Conservation (phyloP, 1,140 invertebrate species). For the Maconellicoccus hirsutus region DNA sequence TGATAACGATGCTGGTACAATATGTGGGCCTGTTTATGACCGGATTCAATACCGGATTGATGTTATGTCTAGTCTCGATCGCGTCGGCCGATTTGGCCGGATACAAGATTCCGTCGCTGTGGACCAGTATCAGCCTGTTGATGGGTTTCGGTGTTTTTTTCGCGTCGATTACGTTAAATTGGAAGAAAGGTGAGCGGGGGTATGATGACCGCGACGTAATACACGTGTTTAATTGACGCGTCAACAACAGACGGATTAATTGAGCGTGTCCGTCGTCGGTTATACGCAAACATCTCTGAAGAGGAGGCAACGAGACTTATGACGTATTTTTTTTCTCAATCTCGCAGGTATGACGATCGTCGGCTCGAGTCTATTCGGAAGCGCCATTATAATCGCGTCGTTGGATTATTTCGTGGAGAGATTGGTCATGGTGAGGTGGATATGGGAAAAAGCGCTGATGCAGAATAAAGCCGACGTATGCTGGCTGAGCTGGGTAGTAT, state of each 20-base stretch:
- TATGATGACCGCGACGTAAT: too few relatives aligned
- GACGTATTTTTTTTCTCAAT: not conserved
- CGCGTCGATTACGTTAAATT: constrained; percentile 58
- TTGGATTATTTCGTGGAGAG: constrained; percentile 67
- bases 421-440: constrained; percentile 55
- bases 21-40: constrained; percentile 73
- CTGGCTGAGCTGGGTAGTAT: constrained; percentile 63
- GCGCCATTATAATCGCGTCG: constrained; percentile 54
- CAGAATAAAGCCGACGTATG: constrained; percentile 47
- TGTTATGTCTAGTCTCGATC: constrained; percentile 48
- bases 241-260: too few relatives aligned
- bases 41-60: constrained; percentile 64
- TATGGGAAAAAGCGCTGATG: constrained; percentile 41
- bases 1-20: constrained; percentile 69
- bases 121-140: constrained; percentile 55
- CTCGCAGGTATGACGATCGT: constrained; percentile 51
- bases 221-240: too few relatives aligned
- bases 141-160: constrained; percentile 53
- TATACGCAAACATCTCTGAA: too few relatives aligned
- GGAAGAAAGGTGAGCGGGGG: constrained; percentile 54
- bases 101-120: constrained; percentile 37
- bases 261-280: too few relatives aligned
- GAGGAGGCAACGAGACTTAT: too few relatives aligned
- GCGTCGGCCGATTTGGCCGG: constrained; percentile 43
- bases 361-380: constrained; percentile 63